Evolutionary conservation across 2,113 vertebrate species (phyloP).

Genomic region (Picathartes gymnocephalus): DNA sequence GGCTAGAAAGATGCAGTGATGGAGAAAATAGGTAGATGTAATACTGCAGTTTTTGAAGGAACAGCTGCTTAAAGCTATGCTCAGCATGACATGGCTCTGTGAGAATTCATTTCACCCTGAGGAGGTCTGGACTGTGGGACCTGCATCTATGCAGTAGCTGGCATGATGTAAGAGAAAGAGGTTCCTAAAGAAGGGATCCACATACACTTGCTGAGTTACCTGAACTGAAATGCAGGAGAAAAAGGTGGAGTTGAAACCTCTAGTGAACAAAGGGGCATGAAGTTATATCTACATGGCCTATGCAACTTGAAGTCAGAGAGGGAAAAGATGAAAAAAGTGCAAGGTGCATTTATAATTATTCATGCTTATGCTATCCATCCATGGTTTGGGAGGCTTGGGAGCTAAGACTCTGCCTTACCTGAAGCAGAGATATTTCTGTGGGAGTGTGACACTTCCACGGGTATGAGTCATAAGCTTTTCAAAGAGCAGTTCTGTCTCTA

Average conservation of each 20-base stretch:
- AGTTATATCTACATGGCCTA: not conserved
- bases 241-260: not conserved
- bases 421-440: not conserved
- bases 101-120: rapidly evolving
- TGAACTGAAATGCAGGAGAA: not conserved
- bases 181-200: not conserved
- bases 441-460: not conserved
- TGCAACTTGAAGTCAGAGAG: not conserved
- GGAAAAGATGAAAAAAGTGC: not conserved
- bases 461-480: not conserved
- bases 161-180: not conserved
- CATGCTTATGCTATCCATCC: not conserved
- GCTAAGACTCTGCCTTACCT: not conserved
- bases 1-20: not conserved
- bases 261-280: not conserved
- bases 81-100: rapidly evolving
- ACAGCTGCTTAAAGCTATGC: not conserved
- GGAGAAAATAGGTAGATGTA: not conserved
- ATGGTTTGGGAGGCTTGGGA: not conserved
- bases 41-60: not conserved
- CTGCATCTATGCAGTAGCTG: not conserved
- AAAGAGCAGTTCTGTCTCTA: not conserved
- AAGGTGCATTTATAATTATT: not conserved
- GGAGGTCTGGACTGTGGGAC: not conserved
- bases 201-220: not conserved